Base-by-base conservation (phyloP, 2,888 invertebrate genomes). In the Imbricaverruca yamaguchii region DNA sequence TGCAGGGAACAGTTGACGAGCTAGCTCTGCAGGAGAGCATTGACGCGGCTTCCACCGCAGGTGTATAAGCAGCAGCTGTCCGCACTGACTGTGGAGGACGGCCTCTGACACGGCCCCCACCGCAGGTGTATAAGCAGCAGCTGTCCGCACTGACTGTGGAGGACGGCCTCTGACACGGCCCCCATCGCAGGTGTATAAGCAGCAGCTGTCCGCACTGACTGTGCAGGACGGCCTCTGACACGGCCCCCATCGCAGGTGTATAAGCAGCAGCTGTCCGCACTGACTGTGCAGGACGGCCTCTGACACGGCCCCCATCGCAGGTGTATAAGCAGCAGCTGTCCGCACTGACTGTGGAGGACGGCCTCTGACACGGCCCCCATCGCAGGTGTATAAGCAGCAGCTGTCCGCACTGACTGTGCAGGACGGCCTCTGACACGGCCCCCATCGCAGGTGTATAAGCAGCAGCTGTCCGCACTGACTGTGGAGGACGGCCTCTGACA, bases 301-400 rank as follows among this genome's bases (percentile, higher is more conserved):
- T 39, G 39, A 39, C 39, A 39, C 39, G 39, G 39, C 39, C 39
- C 39, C 39, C 39, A 39, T 4, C 39, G 4, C 74, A 74, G 74
- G 84, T 87, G 11, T 87, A 87, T 82, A 87, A 87, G 85, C 84
- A 87, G 87, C 87, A 87, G 86, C 83, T 87, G 56, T 85, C 85
- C 81, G 85, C 85, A 81, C 85, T 87, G 21, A 86, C 85, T 13
- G 84, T 87, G 39, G 84, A 84, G 65, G 84, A 85, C 59, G 85
- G 84, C 82, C 39, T 39, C 39, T 39, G 39, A 39, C 39, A 39
- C 39, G 39, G 39, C 39, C 39, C 39, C 39, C 39, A 39, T 4
- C 39, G 4, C 74, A 74, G 74, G 84, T 87, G 11, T 87, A 87
- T 82, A 87, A 87, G 85, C 84, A 87, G 87, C 87, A 87, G 86